Evolutionary conservation across 2,888 invertebrate species (phyloP).

Genomic region (Ophion obscuratus): DNA sequence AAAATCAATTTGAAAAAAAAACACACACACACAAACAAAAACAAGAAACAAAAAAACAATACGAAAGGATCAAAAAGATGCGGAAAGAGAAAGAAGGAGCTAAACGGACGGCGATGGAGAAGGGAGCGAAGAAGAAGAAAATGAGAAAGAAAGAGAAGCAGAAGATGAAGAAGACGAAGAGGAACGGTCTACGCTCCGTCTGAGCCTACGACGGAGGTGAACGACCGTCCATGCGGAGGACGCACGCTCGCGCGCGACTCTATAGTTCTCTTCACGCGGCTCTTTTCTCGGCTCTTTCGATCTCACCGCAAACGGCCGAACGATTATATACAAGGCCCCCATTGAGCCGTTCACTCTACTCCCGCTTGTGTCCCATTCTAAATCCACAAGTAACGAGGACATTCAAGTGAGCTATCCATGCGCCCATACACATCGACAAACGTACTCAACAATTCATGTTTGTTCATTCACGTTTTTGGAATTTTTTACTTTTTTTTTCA

Average conservation of each 20-base stretch:
- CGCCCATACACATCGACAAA: neutral
- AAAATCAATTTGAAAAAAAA: neutral
- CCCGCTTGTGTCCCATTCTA: constrained; percentile 55
- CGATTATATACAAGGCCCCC: constrained; percentile 55
- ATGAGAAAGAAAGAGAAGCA: constrained; percentile 49
- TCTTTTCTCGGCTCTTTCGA: constrained; percentile 66
- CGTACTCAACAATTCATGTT: neutral
- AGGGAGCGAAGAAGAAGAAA: constrained; percentile 40
- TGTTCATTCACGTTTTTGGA: neutral
- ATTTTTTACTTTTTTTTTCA: neutral
- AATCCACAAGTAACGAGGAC: constrained; percentile 59
- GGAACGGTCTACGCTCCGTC: constrained; percentile 77
- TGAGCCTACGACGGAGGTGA: constrained; percentile 77
- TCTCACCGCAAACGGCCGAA: constrained; percentile 64
- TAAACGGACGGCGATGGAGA: constrained; percentile 36
- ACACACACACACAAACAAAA: too few relatives aligned
- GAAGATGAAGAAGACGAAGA: constrained; percentile 60
- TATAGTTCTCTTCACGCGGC: constrained; percentile 51
- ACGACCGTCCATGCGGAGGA: constrained; percentile 80
- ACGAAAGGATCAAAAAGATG: constrained; percentile 19
- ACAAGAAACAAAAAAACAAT: neutral
- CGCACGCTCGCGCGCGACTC: constrained; percentile 66
- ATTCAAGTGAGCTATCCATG: constrained; percentile 39
- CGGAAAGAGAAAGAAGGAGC: constrained; percentile 17
- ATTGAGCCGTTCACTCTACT: constrained; percentile 58